Percentiles rank a stretch among this genome's conserved stretches.
Evolutionary conservation across 2,888 invertebrate species (phyloP).

Genomic region (Agonopterix arenella): DNA sequence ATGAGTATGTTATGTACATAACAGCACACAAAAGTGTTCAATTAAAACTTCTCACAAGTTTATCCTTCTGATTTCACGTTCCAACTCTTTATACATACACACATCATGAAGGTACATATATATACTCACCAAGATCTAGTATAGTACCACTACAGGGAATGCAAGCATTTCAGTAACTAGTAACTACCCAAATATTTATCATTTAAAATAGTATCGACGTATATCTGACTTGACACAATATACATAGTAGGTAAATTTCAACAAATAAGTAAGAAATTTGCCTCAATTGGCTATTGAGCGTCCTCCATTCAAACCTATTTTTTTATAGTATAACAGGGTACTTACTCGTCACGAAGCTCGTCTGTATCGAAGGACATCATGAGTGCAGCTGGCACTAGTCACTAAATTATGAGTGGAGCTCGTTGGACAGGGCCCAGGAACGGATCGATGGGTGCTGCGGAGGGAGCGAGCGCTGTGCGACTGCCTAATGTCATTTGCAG

Average conservation of each 20-base stretch:
- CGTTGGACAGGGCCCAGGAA: constrained; percentile 1
- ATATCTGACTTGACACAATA: no score
- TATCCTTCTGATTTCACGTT: constrained; percentile 1
- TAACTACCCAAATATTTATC: no score
- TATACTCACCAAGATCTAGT: no score
- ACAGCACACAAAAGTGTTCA: constrained; percentile 4
- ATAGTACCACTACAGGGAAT: no score
- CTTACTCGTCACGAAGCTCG: constrained; percentile 84
- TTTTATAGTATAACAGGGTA: constrained; percentile 25
- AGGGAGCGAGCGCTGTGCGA: constrained; percentile 45
- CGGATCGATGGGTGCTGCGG: constrained; percentile 50
- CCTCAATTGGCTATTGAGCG: not conserved
- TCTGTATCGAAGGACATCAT: constrained; percentile 80
- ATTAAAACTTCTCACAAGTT: constrained; percentile 9
- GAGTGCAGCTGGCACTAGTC: constrained; percentile 35
- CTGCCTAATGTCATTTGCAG: constrained; percentile 30
- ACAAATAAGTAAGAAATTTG: not conserved
- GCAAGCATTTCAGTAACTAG: no score
- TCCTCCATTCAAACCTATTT: not conserved
- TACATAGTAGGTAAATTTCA: no score
- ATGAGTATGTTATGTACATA: not conserved
- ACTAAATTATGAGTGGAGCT: constrained; percentile 2
- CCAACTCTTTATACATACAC: constrained; percentile 1
- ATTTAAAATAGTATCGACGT: no score
- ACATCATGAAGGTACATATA: no score